A percentile compares a stretch with the other conserved stretches of the same genome.
phyloP scores from a whole-genome alignment of 2,797 vertebrate genomes.

The Morus bassanus region DNA sequence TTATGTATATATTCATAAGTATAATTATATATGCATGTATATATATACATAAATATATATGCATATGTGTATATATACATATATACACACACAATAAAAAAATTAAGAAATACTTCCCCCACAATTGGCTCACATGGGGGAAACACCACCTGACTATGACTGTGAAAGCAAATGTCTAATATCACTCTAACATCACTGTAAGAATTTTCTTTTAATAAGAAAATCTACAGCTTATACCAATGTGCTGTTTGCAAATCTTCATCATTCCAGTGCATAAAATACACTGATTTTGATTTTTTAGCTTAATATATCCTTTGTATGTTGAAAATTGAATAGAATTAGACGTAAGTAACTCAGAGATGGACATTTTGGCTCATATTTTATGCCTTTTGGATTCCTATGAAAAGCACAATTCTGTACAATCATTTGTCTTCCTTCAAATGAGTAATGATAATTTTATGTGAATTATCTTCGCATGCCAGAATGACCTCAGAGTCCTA shows the following conservation, averaged over 20 bases:
- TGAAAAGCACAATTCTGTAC: background rate
- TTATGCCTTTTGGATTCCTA: background rate
- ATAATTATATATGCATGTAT: background rate
- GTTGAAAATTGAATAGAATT: background rate
- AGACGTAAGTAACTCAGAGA: background rate
- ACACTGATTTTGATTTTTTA: background rate
- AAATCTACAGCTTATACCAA: background rate
- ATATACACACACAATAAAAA: background rate
- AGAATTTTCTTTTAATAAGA: background rate
- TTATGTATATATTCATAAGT: background rate
- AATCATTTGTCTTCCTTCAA: slow-evolving; percentile 5
- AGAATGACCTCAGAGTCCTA: slow-evolving; percentile 12
- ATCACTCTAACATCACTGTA: background rate
- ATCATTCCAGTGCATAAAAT: background rate
- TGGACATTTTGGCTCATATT: background rate
- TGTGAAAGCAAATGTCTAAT: background rate
- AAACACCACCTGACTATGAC: background rate
- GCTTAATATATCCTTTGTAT: background rate
- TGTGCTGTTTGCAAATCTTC: background rate
- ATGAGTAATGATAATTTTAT: slow-evolving; percentile 31
- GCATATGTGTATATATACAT: background rate
- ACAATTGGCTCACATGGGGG: background rate
- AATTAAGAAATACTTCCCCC: background rate
- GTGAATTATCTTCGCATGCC: background rate
- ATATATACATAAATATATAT: background rate